phyloP scores from a whole-genome alignment of 2,888 invertebrate species.

The Mimumesa dahlbomi region DNA sequence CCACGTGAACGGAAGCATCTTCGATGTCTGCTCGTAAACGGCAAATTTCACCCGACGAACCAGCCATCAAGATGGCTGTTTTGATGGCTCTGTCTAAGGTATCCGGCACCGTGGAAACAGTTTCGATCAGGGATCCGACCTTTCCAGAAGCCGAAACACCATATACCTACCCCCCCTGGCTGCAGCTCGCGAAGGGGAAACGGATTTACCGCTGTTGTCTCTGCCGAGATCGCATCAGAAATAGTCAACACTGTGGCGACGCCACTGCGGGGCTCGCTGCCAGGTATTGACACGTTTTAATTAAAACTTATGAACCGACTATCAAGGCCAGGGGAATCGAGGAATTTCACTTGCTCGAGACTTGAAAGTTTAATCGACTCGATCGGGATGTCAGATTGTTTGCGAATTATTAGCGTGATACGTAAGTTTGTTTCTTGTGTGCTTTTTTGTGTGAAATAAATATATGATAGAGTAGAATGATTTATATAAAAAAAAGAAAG shows the following conservation, averaged over 20 bases:
- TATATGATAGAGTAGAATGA: no score
- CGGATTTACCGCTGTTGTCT: slow-evolving; percentile 9
- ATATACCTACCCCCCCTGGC: no score
- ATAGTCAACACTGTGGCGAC: not conserved
- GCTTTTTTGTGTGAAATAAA: no score
- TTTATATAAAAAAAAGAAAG: no score
- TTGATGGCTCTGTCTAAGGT: slow-evolving; percentile 43
- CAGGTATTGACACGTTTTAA: no score
- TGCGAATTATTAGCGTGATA: not conserved
- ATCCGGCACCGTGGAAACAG: slow-evolving; percentile 16
- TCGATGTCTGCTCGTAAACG: slow-evolving; percentile 44
- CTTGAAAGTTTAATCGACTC: no score
- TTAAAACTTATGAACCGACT: no score
- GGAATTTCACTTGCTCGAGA: no score
- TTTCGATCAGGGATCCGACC: slow-evolving; percentile 28
- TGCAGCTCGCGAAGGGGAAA: not conserved
- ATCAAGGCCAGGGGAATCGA: no score
- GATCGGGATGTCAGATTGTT: not conserved
- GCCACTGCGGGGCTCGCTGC: not conserved
- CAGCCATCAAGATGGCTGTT: slow-evolving; percentile 34
- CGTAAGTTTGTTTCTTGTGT: no score
- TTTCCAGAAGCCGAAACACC: slow-evolving; percentile 18
- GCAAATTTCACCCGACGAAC: slow-evolving; percentile 43
- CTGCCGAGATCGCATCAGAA: slow-evolving; percentile 1
- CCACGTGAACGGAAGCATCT: slow-evolving; percentile 17